phyloP scores from a whole-genome alignment of 1,140 invertebrate species.

The Panulirus ornatus region DNA sequence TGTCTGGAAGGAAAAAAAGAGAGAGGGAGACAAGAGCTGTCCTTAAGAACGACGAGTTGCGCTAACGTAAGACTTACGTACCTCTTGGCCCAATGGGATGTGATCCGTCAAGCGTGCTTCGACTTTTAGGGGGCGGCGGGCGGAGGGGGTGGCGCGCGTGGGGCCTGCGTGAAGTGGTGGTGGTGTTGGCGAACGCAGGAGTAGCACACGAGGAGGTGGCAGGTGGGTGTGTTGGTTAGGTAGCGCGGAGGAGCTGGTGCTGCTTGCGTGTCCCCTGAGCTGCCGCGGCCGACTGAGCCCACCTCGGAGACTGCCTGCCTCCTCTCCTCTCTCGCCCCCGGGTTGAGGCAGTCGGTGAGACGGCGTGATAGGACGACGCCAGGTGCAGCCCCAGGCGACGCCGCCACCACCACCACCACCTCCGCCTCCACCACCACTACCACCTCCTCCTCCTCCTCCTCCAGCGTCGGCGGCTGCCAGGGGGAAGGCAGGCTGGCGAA shows the following conservation, averaged over 20 bases:
- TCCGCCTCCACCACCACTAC: too few relatives aligned
- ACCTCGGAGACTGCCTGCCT: background rate
- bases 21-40: too few relatives aligned
- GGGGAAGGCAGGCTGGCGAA: too few relatives aligned
- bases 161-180: too few relatives aligned
- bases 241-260: background rate
- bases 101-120: background rate
- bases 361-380: background rate
- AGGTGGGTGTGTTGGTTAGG: too few relatives aligned
- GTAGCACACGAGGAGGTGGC: background rate
- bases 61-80: too few relatives aligned
- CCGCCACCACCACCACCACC: too few relatives aligned
- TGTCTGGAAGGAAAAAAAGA: too few relatives aligned
- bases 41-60: too few relatives aligned
- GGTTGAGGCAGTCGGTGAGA: background rate
- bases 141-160: background rate
- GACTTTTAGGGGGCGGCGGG: background rate
- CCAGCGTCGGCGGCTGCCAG: too few relatives aligned
- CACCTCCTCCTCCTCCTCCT: too few relatives aligned
- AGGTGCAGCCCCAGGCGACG: background rate
- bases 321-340: slow-evolving; percentile 7
- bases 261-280: background rate
- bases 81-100: slow-evolving; percentile 9
- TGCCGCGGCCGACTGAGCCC: background rate
- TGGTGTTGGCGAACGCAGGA: background rate